Evolutionary conservation across 2,797 vertebrate genomes (phyloP).

Genomic region (Sebastes oblongus): DNA sequence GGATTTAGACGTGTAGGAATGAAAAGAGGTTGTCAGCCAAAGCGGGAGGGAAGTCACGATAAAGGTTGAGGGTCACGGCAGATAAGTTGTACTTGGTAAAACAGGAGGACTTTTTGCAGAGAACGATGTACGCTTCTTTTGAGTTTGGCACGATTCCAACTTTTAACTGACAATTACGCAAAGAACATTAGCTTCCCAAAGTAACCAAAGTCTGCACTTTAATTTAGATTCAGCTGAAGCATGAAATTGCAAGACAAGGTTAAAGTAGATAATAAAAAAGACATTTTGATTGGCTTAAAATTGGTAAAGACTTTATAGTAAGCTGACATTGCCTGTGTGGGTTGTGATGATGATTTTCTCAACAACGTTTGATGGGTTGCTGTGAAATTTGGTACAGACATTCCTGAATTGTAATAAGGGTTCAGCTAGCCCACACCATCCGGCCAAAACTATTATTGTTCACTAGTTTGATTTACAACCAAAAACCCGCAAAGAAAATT

Average conservation of each 20-base stretch:
- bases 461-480: not conserved
- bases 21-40: constrained; percentile 38
- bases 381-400: not conserved
- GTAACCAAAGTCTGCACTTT: constrained; percentile 43
- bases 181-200: constrained; percentile 25
- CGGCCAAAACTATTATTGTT: not conserved
- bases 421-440: not conserved
- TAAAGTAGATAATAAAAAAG: constrained; percentile 26
- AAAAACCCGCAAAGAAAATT: not conserved
- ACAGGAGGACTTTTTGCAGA: not conserved
- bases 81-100: constrained; percentile 27
- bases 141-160: constrained; percentile 26
- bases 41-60: constrained; percentile 4
- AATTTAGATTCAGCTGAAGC: constrained; percentile 52
- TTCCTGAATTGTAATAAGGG: not conserved
- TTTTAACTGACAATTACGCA: constrained; percentile 37
- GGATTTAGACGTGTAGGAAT: constrained; percentile 39
- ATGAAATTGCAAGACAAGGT: constrained; percentile 56
- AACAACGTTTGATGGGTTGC: not conserved
- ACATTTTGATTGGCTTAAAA: constrained; percentile 36
- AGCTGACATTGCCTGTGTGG: not conserved
- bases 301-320: constrained; percentile 8
- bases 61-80: constrained; percentile 31
- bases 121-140: not conserved
- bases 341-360: not conserved